Evolutionary conservation across 2,888 invertebrate species (phyloP).

Genomic region (Acleris emargana): DNA sequence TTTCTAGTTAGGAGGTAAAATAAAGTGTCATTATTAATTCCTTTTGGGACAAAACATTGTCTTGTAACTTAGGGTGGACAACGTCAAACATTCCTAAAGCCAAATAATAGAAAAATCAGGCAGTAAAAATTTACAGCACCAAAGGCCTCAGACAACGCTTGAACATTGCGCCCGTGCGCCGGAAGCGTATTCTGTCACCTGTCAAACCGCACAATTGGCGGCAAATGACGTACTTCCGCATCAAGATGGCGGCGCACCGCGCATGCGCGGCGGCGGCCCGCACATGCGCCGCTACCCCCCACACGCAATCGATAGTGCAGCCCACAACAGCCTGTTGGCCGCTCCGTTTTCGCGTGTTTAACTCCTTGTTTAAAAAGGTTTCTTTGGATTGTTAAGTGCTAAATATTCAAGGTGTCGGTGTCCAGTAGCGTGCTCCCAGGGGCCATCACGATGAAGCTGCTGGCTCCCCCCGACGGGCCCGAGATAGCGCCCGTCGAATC

Average conservation of each 20-base stretch:
- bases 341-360: slow-evolving; percentile 56
- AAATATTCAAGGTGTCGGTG: slow-evolving; percentile 74
- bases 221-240: slow-evolving; percentile 70
- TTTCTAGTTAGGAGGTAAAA: too few species aligned
- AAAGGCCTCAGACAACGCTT: slow-evolving; percentile 14
- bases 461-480: slow-evolving; percentile 81
- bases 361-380: slow-evolving; percentile 51
- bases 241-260: slow-evolving; percentile 47
- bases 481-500: slow-evolving; percentile 83
- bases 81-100: background rate
- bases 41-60: too few species aligned
- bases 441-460: slow-evolving; percentile 79
- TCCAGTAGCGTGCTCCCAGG: slow-evolving; percentile 74
- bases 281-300: slow-evolving; percentile 65
- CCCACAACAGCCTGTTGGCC: slow-evolving; percentile 78
- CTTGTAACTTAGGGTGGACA: too few species aligned
- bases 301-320: slow-evolving; percentile 74
- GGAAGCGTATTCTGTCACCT: slow-evolving; percentile 51
- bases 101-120: background rate
- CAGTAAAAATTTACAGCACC: background rate
- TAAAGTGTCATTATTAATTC: too few species aligned
- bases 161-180: slow-evolving; percentile 18
- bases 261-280: slow-evolving; percentile 48
- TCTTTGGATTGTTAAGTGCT: slow-evolving; percentile 52
- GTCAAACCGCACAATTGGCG: slow-evolving; percentile 53